Evolutionary conservation across 2,797 vertebrate species (phyloP).

Genomic region (Hydrophis major): DNA sequence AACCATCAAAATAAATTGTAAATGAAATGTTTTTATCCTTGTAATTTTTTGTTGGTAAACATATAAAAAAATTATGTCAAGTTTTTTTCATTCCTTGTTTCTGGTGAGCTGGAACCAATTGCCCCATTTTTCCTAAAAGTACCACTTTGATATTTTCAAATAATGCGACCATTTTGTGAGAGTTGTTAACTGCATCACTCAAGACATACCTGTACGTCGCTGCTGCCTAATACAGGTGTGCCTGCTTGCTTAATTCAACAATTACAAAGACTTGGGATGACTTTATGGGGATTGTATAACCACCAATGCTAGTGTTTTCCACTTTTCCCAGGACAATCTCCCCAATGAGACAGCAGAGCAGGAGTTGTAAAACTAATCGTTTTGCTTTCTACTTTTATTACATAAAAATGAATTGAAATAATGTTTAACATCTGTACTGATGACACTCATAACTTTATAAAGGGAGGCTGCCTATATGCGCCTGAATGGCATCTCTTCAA

Average conservation of each 20-base stretch:
- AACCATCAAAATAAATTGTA: neutral
- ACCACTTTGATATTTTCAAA: neutral
- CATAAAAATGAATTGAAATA: neutral
- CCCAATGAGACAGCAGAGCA: neutral
- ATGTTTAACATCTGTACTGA: neutral
- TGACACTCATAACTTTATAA: neutral
- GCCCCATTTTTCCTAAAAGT: neutral
- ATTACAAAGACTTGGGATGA: neutral
- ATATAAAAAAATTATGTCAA: neutral
- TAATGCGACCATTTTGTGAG: neutral
- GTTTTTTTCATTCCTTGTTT: neutral
- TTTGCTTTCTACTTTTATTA: neutral
- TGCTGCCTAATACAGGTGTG: neutral
- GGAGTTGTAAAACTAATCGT: neutral
- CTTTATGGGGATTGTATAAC: neutral
- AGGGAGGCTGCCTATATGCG: fast-evolving
- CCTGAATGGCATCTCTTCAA: neutral
- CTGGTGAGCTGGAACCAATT: neutral
- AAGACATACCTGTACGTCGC: neutral
- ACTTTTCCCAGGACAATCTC: neutral
- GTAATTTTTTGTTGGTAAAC: neutral
- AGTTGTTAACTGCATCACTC: neutral
- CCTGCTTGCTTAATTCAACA: neutral
- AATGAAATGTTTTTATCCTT: neutral
- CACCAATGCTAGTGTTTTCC: neutral